These are phyloP conservation scores for Euglossa dilemma DNA, from an alignment of 1,140 invertebrate species.

Conservation along the genomic window DNA sequence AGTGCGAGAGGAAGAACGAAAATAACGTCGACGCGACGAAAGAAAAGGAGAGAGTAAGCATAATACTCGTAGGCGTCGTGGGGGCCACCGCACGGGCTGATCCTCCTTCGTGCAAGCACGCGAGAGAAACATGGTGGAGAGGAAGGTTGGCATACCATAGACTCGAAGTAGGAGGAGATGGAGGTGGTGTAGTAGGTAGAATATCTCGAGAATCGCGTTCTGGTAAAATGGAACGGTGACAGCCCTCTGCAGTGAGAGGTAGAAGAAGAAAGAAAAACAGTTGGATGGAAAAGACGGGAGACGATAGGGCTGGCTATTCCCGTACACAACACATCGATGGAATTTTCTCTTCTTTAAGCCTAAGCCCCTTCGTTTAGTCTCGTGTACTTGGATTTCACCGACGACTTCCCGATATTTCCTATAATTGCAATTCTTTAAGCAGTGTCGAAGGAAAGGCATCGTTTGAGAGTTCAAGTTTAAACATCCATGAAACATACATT, in stretches of 20 bases:
- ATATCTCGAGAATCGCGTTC: conserved; percentile 72
- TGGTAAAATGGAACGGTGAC: conserved; percentile 73
- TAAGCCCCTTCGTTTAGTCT: neutral
- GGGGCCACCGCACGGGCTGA: conserved; percentile 65
- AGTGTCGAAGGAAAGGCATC: neutral
- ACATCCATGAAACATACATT: no score
- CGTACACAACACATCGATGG: conserved; percentile 56
- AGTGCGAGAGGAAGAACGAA: conserved; percentile 34
- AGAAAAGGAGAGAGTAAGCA: conserved; percentile 43
- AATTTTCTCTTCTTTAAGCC: conserved; percentile 19
- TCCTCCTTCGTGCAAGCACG: conserved; percentile 61
- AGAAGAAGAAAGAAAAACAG: conserved; percentile 37
- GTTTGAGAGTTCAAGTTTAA: no score
- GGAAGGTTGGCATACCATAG: conserved; percentile 64
- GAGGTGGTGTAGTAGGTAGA: conserved; percentile 67
- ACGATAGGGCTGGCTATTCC: conserved; percentile 63
- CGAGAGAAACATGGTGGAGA: conserved; percentile 64
- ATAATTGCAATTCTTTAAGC: neutral
- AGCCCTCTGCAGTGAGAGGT: conserved; percentile 55
- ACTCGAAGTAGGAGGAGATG: conserved; percentile 47
- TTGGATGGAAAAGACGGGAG: conserved; percentile 23
- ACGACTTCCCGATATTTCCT: no score
- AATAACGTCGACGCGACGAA: conserved; percentile 11
- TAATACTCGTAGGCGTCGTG: conserved; percentile 70
- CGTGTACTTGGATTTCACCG: neutral